Percentiles rank a stretch among this genome's conserved stretches.
Evolutionary conservation across 1,140 invertebrate species (phyloP).

Genomic region (Pachypsylla venusta): DNA sequence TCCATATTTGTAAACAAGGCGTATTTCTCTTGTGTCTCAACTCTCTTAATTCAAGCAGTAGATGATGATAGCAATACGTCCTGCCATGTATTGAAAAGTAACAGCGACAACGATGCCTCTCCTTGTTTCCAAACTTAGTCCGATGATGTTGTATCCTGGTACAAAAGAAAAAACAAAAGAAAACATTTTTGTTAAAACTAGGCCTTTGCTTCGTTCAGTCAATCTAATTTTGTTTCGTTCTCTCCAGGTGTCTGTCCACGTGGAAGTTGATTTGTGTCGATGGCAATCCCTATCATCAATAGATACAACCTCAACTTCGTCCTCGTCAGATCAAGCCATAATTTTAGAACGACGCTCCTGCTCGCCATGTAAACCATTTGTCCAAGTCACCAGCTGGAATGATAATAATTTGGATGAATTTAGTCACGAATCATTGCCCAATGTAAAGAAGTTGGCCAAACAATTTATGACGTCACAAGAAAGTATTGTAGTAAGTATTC

Average conservation of each 20-base stretch:
- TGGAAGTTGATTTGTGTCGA: constrained; percentile 16
- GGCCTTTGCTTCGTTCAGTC: not conserved
- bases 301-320: not conserved
- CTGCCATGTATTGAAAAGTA: too few species aligned
- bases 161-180: too few species aligned
- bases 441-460: constrained; percentile 25
- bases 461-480: constrained; percentile 21
- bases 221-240: not conserved
- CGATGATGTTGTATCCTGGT: too few species aligned
- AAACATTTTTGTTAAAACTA: too few species aligned
- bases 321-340: not conserved
- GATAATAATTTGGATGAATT: constrained; percentile 9
- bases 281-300: constrained; percentile 13
- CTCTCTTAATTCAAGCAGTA: too few species aligned
- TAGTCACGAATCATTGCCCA: constrained; percentile 18
- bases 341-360: not conserved
- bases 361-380: not conserved
- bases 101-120: too few species aligned
- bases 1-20: too few species aligned
- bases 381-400: not conserved
- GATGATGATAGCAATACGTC: too few species aligned
- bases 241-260: constrained; percentile 15
- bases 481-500: constrained; percentile 9
- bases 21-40: too few species aligned
- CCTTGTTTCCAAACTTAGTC: too few species aligned